Conservation (phyloP, 1,140 invertebrate genomes). For the Solenopsis invicta region DNA sequence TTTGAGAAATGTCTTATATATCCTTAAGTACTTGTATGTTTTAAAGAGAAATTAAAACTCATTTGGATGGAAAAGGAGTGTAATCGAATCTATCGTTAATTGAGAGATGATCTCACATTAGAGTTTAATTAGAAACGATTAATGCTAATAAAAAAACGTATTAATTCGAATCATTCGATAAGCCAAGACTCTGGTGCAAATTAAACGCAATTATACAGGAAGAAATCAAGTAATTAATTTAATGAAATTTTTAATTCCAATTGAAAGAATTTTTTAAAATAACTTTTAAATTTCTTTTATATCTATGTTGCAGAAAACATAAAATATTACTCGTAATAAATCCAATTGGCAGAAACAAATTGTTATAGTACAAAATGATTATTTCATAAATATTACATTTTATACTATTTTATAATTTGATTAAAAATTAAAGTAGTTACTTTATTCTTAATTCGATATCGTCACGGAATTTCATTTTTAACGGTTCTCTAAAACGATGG, state of each 20-base stretch:
- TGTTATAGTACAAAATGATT: neutral
- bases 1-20: too few relatives aligned
- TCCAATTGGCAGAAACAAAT: neutral
- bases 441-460: neutral
- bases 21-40: neutral
- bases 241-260: neutral
- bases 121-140: slow-evolving; percentile 43
- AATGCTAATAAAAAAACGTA: slow-evolving; percentile 17
- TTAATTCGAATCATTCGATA: slow-evolving; percentile 44
- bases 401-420: neutral
- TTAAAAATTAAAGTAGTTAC: neutral
- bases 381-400: neutral
- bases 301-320: neutral
- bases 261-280: neutral
- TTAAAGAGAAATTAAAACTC: slow-evolving; percentile 10
- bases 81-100: slow-evolving; percentile 6
- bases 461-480: neutral
- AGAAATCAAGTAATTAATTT: neutral
- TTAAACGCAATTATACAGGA: neutral
- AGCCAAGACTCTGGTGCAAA: neutral
- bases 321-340: neutral
- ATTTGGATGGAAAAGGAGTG: neutral
- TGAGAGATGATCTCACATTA: slow-evolving; percentile 24
- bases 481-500: neutral
- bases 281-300: neutral